These are phyloP conservation scores for Pterostichus madidus DNA, from an alignment of 2,888 invertebrate genomes.

Conservation along the genomic window DNA sequence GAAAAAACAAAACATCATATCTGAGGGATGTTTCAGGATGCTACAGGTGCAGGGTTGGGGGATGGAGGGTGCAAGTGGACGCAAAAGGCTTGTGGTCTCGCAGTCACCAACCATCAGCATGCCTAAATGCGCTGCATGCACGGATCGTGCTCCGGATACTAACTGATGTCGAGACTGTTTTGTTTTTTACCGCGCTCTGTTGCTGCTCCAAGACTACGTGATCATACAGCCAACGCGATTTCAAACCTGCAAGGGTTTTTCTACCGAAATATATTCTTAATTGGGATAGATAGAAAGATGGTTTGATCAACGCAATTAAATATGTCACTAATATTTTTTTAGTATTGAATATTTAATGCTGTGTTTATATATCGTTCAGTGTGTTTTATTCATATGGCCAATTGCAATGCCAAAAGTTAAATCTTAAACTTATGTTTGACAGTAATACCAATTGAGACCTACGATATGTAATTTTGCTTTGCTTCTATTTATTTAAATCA, in stretches of 20 bases:
- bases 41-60: neutral
- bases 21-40: constrained; percentile 27
- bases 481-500: too few species aligned
- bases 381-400: too few species aligned
- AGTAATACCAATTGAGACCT: too few species aligned
- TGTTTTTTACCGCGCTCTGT: constrained; percentile 56
- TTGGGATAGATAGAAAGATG: constrained; percentile 22
- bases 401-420: too few species aligned
- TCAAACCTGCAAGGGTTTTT: constrained; percentile 16
- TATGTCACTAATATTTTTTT: too few species aligned
- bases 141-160: constrained; percentile 57
- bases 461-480: too few species aligned
- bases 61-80: neutral
- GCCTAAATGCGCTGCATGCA: constrained; percentile 54
- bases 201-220: constrained; percentile 48
- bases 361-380: too few species aligned
- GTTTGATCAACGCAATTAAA: constrained; percentile 2
- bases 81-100: constrained; percentile 39
- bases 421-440: too few species aligned
- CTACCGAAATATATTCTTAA: constrained; percentile 21
- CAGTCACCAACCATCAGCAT: constrained; percentile 42
- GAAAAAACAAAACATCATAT: constrained; percentile 13
- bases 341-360: too few species aligned
- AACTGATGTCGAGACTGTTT: constrained; percentile 57
- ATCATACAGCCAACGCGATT: constrained; percentile 53